Base-by-base conservation (phyloP, 2,797 vertebrate species). In the Choloepus didactylus region DNA sequence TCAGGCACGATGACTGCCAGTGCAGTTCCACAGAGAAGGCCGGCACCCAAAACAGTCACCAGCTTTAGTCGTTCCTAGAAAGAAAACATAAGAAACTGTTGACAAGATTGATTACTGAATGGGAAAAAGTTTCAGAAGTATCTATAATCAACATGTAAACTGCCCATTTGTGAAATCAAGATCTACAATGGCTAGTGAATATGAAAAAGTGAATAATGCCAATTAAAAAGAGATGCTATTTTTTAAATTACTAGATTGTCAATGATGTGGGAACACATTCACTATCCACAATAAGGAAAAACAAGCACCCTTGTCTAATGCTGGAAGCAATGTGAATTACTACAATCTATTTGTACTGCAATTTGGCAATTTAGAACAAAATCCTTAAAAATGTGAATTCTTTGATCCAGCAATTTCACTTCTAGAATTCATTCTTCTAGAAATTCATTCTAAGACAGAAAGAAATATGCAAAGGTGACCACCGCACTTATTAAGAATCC, bases 1-100 rank as follows among this genome's bases (percentile, higher is more conserved):
- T 99, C 99, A 3, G 99, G 99, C 94, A 99, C 99, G 93, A 99
- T 99, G 60, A 99, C 99, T 29, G 99, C 99, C 82, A 99, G 98
- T 0, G 99, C 99, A 79, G 99, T 99, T 72, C 99, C 99, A 97
- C 99, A 99, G 82, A 99, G 98, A 90, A 99, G 99, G 66, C 99
- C 99, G 27, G 99, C 99, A 70, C 99, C 99, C 98, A 99, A 97
- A 95, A 99, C 99, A 0, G 99, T 99, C 97, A 99, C 99, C 98
- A 99, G 95, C 97, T 99, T 99, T 96, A 99, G 98, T 82, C 98
- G 99, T 94, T 99, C 99, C 99, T 99, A 96, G 82, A 95, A 98
- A 98, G 44, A 49, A 95, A 97, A 67, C 14, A 96, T 1, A 97
- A 92, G 21, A 97, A 91, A 95, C 8, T 81, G 73, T 2, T 35